These are phyloP conservation scores for Pollicipes pollicipes DNA, from an alignment of 1,140 invertebrate species.

Conservation along the genomic window DNA sequence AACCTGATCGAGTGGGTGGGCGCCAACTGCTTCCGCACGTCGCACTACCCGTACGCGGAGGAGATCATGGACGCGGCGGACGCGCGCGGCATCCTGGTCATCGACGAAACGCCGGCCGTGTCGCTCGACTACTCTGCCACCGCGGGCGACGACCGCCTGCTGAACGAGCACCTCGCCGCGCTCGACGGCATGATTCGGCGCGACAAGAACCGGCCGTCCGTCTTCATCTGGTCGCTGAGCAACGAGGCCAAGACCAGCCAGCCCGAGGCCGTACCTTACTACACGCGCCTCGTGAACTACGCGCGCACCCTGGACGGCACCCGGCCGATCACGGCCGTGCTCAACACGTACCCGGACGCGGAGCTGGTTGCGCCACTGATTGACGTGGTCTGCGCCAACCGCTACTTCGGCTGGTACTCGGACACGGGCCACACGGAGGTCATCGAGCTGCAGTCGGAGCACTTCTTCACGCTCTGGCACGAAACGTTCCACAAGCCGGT, in stretches of 20 bases:
- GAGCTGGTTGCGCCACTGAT: slow-evolving; percentile 25
- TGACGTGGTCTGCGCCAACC: slow-evolving; percentile 85
- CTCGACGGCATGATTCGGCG: slow-evolving; percentile 66
- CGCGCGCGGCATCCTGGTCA: slow-evolving; percentile 80
- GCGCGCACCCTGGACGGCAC: too few relatives aligned
- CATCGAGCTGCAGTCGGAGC: slow-evolving; percentile 46
- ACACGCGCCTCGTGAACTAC: too few relatives aligned
- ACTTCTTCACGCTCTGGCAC: slow-evolving; percentile 67
- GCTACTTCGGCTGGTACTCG: slow-evolving; percentile 85
- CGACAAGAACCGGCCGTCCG: slow-evolving; percentile 85
- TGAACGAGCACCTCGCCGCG: slow-evolving; percentile 62
- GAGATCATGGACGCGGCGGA: slow-evolving; percentile 93
- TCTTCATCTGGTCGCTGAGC: slow-evolving; percentile 89
- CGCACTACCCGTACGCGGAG: slow-evolving; percentile 97
- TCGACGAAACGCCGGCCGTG: slow-evolving; percentile 87
- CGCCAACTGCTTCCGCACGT: slow-evolving; percentile 86
- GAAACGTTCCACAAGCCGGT: slow-evolving; percentile 71
- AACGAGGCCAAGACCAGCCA: slow-evolving; percentile 69
- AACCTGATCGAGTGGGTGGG: slow-evolving; percentile 89
- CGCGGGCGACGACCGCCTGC: too few relatives aligned
- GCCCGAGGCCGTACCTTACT: slow-evolving; percentile 55
- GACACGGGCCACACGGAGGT: slow-evolving; percentile 61
- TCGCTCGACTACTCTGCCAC: too few relatives aligned
- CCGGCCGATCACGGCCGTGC: too few relatives aligned
- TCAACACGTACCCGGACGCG: too few relatives aligned